Percentiles rank a stretch among this genome's conserved stretches.
These are phyloP conservation scores for Ormyrus nitidulus DNA, from an alignment of 2,888 invertebrate genomes.

Conservation along the genomic window DNA sequence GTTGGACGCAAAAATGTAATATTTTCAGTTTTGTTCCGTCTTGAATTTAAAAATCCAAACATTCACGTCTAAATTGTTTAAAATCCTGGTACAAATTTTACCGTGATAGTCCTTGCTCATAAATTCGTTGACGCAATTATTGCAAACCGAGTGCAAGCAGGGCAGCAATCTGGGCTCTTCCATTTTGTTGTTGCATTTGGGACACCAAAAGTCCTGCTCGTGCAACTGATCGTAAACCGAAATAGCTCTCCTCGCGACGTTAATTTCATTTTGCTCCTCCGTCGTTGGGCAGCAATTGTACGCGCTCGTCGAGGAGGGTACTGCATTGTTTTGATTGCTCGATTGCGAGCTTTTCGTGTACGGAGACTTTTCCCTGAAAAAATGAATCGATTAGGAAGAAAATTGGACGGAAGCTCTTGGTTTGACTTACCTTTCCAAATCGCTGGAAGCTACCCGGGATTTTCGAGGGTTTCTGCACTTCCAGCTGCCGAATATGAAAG, in stretches of 20 bases:
- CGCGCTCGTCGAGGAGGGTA: constrained; percentile 21
- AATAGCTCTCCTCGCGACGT: constrained; percentile 42
- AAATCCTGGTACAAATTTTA: constrained; percentile 7
- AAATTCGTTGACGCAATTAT: constrained; percentile 66
- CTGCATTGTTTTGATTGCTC: neutral
- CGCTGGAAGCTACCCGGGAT: constrained; percentile 6
- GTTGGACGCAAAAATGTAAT: too few relatives aligned
- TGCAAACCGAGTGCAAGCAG: constrained; percentile 71
- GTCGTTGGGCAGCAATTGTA: constrained; percentile 4
- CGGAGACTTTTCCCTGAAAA: constrained; percentile 32
- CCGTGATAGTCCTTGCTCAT: constrained; percentile 58
- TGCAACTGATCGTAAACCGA: constrained; percentile 58
- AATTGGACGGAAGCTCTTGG: neutral
- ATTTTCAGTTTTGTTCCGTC: too few relatives aligned
- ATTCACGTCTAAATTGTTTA: too few relatives aligned
- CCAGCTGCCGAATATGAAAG: constrained; percentile 62
- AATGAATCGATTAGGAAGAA: neutral
- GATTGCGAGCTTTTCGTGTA: constrained; percentile 11
- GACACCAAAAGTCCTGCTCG: constrained; percentile 65
- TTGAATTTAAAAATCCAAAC: too few relatives aligned
- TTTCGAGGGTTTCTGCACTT: constrained; percentile 55
- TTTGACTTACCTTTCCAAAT: constrained; percentile 32
- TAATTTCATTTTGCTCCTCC: constrained; percentile 27
- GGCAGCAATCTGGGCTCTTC: constrained; percentile 70
- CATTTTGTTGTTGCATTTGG: constrained; percentile 68